These are phyloP conservation scores for Synanthedon myopaeformis DNA, from an alignment of 2,888 invertebrate species.

Conservation along the genomic window DNA sequence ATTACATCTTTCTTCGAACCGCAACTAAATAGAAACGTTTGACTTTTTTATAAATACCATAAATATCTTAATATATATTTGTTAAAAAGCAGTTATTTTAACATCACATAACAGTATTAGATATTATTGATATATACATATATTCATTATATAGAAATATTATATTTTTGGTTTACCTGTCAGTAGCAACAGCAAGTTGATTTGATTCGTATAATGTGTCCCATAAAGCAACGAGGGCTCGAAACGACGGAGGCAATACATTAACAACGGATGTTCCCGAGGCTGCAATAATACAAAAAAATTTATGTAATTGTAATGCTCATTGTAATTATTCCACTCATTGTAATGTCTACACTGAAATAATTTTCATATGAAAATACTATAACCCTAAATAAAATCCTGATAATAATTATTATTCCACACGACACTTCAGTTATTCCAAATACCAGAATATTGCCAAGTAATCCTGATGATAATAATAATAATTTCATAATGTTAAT, in stretches of 20 bases:
- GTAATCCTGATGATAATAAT: background rate
- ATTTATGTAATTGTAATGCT: background rate
- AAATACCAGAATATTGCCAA: too few species aligned
- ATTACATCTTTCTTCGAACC: slow-evolving; percentile 28
- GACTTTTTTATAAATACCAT: too few species aligned
- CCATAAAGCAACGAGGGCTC: slow-evolving; percentile 91
- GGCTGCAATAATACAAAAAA: background rate
- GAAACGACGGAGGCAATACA: slow-evolving; percentile 87
- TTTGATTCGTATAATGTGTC: slow-evolving; percentile 79
- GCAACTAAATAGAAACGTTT: slow-evolving; percentile 2
- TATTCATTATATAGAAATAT: background rate
- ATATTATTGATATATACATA: background rate
- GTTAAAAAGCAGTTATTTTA: too few species aligned
- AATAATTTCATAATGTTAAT: background rate
- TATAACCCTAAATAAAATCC: too few species aligned
- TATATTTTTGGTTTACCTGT: slow-evolving; percentile 30
- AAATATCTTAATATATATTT: too few species aligned
- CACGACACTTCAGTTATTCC: too few species aligned
- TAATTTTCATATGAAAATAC: too few species aligned
- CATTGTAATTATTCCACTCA: background rate
- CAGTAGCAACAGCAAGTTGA: slow-evolving; percentile 43
- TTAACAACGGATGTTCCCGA: slow-evolving; percentile 68
- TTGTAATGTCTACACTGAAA: too few species aligned
- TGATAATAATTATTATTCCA: too few species aligned
- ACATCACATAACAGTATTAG: too few species aligned